Evolutionary conservation across 2,888 invertebrate genomes (phyloP).

Genomic region (Chouioia cunea): DNA sequence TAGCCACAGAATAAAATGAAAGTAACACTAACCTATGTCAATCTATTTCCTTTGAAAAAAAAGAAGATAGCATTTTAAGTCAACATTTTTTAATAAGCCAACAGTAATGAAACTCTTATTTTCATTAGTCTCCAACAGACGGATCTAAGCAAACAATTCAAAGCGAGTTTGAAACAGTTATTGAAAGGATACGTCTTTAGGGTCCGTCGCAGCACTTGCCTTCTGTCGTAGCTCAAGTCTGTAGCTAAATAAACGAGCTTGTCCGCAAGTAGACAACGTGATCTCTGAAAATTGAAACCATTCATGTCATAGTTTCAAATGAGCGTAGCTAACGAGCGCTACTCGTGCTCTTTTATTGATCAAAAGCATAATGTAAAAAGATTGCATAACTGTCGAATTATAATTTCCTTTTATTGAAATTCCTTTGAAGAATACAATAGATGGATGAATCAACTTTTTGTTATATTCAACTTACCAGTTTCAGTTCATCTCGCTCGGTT

Average conservation of each 20-base stretch:
- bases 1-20: constrained; percentile 21
- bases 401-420: neutral
- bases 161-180: constrained; percentile 8
- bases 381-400: neutral
- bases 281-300: constrained; percentile 46
- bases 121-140: neutral
- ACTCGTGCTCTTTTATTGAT: too few relatives aligned
- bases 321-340: neutral
- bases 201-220: constrained; percentile 42
- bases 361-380: too few relatives aligned
- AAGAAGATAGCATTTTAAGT: neutral
- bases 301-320: neutral
- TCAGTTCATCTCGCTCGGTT: constrained; percentile 45
- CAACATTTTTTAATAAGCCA: neutral
- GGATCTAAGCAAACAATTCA: constrained; percentile 18
- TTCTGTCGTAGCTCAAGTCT: constrained; percentile 49
- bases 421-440: neutral
- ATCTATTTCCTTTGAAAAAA: constrained; percentile 12
- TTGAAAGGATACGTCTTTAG: constrained; percentile 65
- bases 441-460: neutral
- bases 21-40: constrained; percentile 26
- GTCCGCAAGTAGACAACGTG: constrained; percentile 53
- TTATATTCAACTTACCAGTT: constrained; percentile 53
- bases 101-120: neutral
- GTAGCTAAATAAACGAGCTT: constrained; percentile 50